Conservation (phyloP, 1,140 invertebrate species). For the Wiebesia pumilae region DNA sequence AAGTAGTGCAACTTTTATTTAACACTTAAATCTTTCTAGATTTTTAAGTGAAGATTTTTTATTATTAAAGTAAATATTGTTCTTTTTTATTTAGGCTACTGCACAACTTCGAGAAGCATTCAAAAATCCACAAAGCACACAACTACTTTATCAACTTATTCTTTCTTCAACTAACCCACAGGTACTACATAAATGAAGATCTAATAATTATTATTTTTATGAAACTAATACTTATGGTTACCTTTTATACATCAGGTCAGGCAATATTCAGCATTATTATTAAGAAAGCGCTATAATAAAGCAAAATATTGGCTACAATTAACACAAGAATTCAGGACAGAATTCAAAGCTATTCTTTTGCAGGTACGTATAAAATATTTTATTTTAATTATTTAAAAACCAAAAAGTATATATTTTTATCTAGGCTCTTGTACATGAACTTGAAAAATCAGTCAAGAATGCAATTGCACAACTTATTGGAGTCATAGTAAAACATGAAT, state of each 20-base stretch:
- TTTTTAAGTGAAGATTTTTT: not conserved
- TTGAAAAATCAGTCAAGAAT: slow-evolving; percentile 79
- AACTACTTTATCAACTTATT: slow-evolving; percentile 77
- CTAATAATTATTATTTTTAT: not conserved
- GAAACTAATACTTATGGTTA: not conserved
- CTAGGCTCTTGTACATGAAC: slow-evolving; percentile 79
- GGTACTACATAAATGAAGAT: slow-evolving; percentile 62
- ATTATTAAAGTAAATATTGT: not conserved
- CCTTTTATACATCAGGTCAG: slow-evolving; percentile 74
- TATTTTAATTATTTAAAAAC: slow-evolving; percentile 35
- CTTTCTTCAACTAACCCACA: slow-evolving; percentile 76
- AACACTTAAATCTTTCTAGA: not conserved
- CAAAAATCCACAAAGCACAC: slow-evolving; percentile 78
- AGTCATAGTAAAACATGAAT: slow-evolving; percentile 83
- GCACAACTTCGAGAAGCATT: slow-evolving; percentile 79
- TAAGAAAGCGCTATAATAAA: slow-evolving; percentile 79
- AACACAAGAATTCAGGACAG: slow-evolving; percentile 66
- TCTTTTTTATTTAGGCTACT: slow-evolving; percentile 76
- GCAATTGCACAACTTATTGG: slow-evolving; percentile 81
- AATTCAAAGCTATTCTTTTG: slow-evolving; percentile 65
- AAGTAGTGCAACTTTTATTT: not conserved
- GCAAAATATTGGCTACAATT: slow-evolving; percentile 79
- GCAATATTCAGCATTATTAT: slow-evolving; percentile 81
- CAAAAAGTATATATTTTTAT: slow-evolving; percentile 52
- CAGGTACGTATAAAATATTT: slow-evolving; percentile 58